Evolutionary conservation across 2,888 invertebrate species (phyloP).

Genomic region (Pocota personata): DNA sequence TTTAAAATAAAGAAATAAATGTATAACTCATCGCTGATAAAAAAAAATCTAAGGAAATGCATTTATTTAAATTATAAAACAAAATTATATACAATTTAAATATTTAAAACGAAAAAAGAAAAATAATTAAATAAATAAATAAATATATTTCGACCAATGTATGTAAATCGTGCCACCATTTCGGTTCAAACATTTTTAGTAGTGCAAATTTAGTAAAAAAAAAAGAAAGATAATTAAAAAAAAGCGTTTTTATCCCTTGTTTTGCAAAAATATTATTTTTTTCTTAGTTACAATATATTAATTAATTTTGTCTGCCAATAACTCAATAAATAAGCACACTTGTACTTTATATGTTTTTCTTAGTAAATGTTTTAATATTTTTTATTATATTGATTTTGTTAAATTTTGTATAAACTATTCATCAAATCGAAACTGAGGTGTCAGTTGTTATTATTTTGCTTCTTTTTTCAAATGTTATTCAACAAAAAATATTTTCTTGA

Average conservation of each 20-base stretch:
- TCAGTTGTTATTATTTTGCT: slow-evolving; percentile 23
- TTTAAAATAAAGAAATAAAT: slow-evolving; percentile 5
- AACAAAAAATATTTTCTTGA: slow-evolving; percentile 60
- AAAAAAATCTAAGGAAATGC: slow-evolving; percentile 67
- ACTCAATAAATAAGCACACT: slow-evolving; percentile 46
- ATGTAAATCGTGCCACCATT: slow-evolving; percentile 69
- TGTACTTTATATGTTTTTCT: slow-evolving; percentile 46
- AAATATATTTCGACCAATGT: slow-evolving; percentile 69
- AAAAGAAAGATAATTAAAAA: slow-evolving; percentile 12
- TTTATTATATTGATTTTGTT: slow-evolving; percentile 54
- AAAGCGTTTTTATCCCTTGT: neutral
- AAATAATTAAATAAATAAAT: slow-evolving; percentile 16
- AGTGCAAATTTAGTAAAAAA: slow-evolving; percentile 66
- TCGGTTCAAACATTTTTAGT: slow-evolving; percentile 68
- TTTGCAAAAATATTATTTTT: slow-evolving; percentile 11
- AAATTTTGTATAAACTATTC: slow-evolving; percentile 37
- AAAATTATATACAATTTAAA: slow-evolving; percentile 39
- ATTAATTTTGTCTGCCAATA: slow-evolving; percentile 13
- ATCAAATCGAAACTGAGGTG: slow-evolving; percentile 5
- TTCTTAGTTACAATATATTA: slow-evolving; percentile 18
- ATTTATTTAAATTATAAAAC: slow-evolving; percentile 57
- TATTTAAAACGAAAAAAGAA: slow-evolving; percentile 1
- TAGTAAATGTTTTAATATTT: slow-evolving; percentile 28
- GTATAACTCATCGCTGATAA: slow-evolving; percentile 48
- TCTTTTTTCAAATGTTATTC: slow-evolving; percentile 46